Percentiles rank a stretch among this genome's conserved stretches.
Conservation (phyloP, 2,888 invertebrate species). For the Isotomurus palustris region DNA sequence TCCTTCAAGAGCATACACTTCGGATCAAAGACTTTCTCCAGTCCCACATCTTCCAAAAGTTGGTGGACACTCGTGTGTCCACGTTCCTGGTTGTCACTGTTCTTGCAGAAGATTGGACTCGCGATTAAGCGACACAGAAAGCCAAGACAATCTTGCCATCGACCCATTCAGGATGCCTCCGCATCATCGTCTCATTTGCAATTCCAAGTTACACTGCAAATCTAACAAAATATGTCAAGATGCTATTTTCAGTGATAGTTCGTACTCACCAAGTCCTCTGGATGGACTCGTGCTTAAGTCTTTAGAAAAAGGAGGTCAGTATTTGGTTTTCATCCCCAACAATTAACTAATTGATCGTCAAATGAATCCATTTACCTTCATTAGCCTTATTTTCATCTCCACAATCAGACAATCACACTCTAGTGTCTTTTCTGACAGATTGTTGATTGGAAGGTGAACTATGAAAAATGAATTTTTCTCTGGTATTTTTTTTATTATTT, state of each 20-base stretch:
- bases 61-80: constrained; percentile 4
- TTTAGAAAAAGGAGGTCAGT: constrained; percentile 49
- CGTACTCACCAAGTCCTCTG: constrained; percentile 39
- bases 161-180: constrained; percentile 19
- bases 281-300: constrained; percentile 48
- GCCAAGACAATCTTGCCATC: constrained; percentile 2
- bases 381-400: too few relatives aligned
- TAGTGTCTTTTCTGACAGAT: too few relatives aligned
- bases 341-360: too few relatives aligned
- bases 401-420: too few relatives aligned
- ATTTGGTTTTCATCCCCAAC: neutral
- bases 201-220: neutral
- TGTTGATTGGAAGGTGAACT: too few relatives aligned
- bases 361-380: too few relatives aligned
- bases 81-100: constrained; percentile 2
- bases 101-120: neutral
- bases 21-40: neutral
- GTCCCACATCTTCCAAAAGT: neutral
- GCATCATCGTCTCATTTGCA: neutral
- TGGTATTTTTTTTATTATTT: too few relatives aligned
- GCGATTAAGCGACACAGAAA: neutral
- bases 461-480: too few relatives aligned
- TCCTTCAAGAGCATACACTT: neutral
- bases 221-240: neutral
- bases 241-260: constrained; percentile 12